Percentiles rank a stretch among this genome's conserved stretches.
phyloP scores from a whole-genome alignment of 2,797 vertebrate genomes.

The Mormyrus hasselquistii region DNA sequence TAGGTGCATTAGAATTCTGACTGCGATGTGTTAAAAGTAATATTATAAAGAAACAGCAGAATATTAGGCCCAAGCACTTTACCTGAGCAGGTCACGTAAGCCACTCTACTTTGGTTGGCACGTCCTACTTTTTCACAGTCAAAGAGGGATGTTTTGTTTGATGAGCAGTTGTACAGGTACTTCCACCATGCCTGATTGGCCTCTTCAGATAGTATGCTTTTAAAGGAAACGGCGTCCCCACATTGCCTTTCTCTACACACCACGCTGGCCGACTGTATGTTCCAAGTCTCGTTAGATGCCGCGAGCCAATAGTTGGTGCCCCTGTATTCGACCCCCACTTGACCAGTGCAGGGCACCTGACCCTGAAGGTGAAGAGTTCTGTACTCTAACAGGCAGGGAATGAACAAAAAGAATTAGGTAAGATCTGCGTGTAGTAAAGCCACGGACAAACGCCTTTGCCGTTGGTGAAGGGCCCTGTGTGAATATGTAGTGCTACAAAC shows the following conservation, averaged over 20 bases:
- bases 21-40: not conserved
- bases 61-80: not conserved
- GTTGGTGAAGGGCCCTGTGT: not conserved
- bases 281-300: not conserved
- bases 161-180: slow-evolving; percentile 9
- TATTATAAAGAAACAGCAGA: not conserved
- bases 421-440: not conserved
- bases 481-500: not conserved
- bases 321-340: slow-evolving; percentile 6
- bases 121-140: slow-evolving; percentile 11
- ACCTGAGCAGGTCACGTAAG: slow-evolving; percentile 43
- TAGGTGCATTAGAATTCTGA: not conserved
- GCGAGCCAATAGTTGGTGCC: slow-evolving; percentile 10
- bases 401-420: not conserved
- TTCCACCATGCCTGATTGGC: rapidly evolving
- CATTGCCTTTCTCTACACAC: slow-evolving; percentile 46
- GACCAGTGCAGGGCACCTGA: slow-evolving; percentile 37
- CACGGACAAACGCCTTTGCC: not conserved
- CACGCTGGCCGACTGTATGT: not conserved
- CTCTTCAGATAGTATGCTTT: rapidly evolving
- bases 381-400: slow-evolving; percentile 17
- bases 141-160: slow-evolving; percentile 13
- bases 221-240: rapidly evolving
- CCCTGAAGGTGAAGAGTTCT: slow-evolving; percentile 27
- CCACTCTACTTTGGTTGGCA: not conserved